A percentile compares a stretch with the other conserved stretches of the same genome.
phyloP scores from a whole-genome alignment of 2,888 invertebrate genomes.

The Coelopa pilipes region DNA sequence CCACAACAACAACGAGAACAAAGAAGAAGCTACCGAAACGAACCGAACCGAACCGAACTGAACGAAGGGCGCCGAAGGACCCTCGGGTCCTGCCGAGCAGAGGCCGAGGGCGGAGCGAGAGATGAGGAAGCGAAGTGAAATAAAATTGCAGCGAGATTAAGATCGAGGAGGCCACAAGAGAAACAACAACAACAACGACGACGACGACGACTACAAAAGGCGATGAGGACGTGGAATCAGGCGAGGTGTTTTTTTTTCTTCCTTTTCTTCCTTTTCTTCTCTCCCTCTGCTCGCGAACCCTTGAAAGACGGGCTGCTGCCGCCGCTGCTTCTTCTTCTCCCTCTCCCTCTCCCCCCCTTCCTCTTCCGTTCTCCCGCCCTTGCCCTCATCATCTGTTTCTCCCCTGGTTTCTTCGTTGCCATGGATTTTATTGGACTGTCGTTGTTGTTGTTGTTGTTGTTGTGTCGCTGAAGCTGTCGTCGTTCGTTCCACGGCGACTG shows the following conservation, averaged over 20 bases:
- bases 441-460: neutral
- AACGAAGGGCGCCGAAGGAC: too few species aligned
- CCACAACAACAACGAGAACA: too few species aligned
- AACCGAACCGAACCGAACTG: too few species aligned
- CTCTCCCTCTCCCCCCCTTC: too few species aligned
- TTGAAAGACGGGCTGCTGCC: too few species aligned
- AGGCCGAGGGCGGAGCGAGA: neutral
- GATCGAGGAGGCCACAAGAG: neutral
- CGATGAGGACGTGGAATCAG: conserved; percentile 21
- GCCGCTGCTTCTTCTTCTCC: too few species aligned
- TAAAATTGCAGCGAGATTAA: neutral
- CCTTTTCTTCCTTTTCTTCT: neutral
- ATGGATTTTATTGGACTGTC: neutral
- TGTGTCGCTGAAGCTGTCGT: too few species aligned
- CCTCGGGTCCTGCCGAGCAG: too few species aligned
- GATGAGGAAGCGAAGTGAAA: neutral
- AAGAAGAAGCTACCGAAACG: too few species aligned
- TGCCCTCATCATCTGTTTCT: neutral
- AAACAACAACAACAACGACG: conserved; percentile 13
- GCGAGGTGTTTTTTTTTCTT: neutral
- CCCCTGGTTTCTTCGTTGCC: neutral
- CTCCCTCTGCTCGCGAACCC: too few species aligned
- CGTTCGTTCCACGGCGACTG: too few species aligned
- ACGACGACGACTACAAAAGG: conserved; percentile 17
- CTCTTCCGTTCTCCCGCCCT: too few species aligned